Base-by-base conservation (phyloP, 2,113 vertebrate species). In the Lophotis ruficrista region DNA sequence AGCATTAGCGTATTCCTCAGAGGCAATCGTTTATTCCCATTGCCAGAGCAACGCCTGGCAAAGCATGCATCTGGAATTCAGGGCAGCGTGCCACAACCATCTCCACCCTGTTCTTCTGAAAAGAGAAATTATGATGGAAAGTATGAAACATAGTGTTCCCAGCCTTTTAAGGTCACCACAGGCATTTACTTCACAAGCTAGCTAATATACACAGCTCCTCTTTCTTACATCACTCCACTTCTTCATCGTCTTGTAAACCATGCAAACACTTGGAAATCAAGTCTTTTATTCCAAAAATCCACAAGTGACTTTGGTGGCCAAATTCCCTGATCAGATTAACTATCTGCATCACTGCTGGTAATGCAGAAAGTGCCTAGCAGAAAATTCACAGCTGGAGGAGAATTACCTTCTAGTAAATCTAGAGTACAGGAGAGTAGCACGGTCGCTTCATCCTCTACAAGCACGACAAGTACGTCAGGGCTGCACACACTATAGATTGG, bases 81-180 rank as follows among this genome's bases (percentile, higher is more conserved):
- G 87, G 95, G 93, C 89, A 90, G 35, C 3, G 1, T 4, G 58
- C 93, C 82, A 94, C 14, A 8, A n/a, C 25, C 19, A 14, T 22
- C 94, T 16, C 92, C 84, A 93, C 91, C 93, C 95, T 89, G 92
- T 65, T 25, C 78, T 72, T 41, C 35, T 82, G 65, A 17, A 38
- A 21, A 48, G 51, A 23, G 75, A 65, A 8, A 21, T 75, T 33
- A 27, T 0, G 61, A 65, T 14, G 90, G 70, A 23, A 73, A 77
- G 38, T 6, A 69, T 30, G 77, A 65, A 84, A 87, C 65, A 2
- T 10, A 37, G 25, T 66, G 82, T 90, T 95, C 95, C 76, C 57
- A 71, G 95, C 96, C 96, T 97, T 97, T 94, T 95, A 96, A 12
- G 89, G 95, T 10, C 86, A 94, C 38, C 48, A 24, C 22, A 73